Base-by-base conservation (phyloP, 2,888 invertebrate species). In the Dolomedes plantarius region DNA sequence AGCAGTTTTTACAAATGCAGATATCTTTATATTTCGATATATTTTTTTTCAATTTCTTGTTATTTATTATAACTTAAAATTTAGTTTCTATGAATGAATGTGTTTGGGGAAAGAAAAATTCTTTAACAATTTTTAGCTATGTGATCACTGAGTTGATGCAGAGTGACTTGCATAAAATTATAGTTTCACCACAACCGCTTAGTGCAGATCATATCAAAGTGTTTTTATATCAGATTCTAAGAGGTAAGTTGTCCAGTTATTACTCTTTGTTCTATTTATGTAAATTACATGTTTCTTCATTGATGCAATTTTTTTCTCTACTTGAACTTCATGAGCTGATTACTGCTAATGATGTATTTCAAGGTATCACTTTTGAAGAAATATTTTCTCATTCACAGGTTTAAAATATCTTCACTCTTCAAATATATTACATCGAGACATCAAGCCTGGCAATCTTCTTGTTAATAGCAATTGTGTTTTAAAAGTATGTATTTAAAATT, bases 151-250 rank as follows among this genome's bases (percentile, higher is more conserved):
- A 99, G 93, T 94, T 99, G 90, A 96, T 99, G 92, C 99, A 99
- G 93, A 98, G 98, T 92, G 99, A 99, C 94, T 94, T 99, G 90
- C 99, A 99, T 94, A 99, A 99, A 94, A 99, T 99, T 92, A 99
- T 99, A 93, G 99, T 99, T 90, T 99, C 99, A 90, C 98, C 98
- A 89, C 99, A 99, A 93, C 98, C 98, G 91, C 95, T 99, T 90
- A 98, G 98, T 90, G 95, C 98, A 89, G 99, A 99, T 93, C 99
- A 99, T 94, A 98, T 99, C 93, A 99, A 99, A 95, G 98, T 99
- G 93, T 99, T 99, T 94, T 96, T 99, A 91, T 99, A 99, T 93
- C 99, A 99, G 94, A 99, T 99, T 93, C 94, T 99, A 91, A 95
- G 99, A 94, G 99, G 98, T 95, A 91, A 94, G 94, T 93, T n/a